Percentiles rank a stretch among this genome's conserved stretches.
These are phyloP conservation scores for Oxyscelio sp. DNA, from an alignment of 2,888 invertebrate genomes.

Conservation along the genomic window DNA sequence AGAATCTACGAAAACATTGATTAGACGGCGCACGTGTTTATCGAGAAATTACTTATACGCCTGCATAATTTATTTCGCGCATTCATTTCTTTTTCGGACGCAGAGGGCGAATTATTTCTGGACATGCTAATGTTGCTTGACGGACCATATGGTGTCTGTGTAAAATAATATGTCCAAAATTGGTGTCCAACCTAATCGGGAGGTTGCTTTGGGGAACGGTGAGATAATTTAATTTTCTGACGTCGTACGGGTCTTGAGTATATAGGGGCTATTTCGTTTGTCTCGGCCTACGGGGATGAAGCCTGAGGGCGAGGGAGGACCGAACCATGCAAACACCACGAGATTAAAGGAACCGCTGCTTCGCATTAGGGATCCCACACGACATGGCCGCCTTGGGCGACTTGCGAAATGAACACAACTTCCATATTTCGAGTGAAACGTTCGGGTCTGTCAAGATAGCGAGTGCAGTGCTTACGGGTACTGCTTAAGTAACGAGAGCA, in stretches of 20 bases:
- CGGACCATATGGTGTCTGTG: no score
- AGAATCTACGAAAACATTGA: slow-evolving; percentile 60
- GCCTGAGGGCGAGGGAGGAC: slow-evolving; percentile 74
- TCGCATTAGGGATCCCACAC: slow-evolving; percentile 76
- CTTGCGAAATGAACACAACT: slow-evolving; percentile 73
- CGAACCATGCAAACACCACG: slow-evolving; percentile 87
- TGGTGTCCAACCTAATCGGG: slow-evolving; percentile 53
- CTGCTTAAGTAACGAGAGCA: background rate
- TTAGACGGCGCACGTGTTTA: slow-evolving; percentile 54
- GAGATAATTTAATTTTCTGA: slow-evolving; percentile 74
- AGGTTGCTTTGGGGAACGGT: slow-evolving; percentile 38
- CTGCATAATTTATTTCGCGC: no score
- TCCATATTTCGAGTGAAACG: slow-evolving; percentile 76
- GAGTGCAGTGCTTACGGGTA: background rate
- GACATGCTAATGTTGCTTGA: no score
- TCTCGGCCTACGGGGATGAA: slow-evolving; percentile 76
- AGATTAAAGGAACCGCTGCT: slow-evolving; percentile 87
- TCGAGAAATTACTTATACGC: no score
- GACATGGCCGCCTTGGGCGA: slow-evolving; percentile 76
- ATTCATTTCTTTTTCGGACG: no score
- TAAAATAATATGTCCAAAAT: slow-evolving; percentile 55
- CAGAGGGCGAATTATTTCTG: no score
- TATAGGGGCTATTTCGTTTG: slow-evolving; percentile 80
- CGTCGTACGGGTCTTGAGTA: slow-evolving; percentile 40
- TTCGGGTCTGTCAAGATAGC: slow-evolving; percentile 3